Evolutionary conservation across 2,113 vertebrate genomes (phyloP), one percentile per base, ranked within the genome.

Genomic region (Eptatretus burgeri): DNA sequence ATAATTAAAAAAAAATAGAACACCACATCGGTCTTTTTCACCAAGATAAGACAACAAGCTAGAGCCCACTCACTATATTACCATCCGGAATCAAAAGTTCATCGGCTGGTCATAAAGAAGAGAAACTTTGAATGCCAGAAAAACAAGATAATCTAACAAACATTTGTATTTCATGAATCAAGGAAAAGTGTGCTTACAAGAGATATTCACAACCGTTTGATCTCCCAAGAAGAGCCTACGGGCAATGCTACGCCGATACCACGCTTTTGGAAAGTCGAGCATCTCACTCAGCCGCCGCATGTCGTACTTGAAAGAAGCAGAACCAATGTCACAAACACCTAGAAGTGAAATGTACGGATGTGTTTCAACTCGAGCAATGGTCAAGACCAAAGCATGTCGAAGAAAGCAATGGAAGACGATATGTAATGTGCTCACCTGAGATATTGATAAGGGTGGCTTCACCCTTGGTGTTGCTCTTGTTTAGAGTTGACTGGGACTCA

Each of bases 251-350:
- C 91, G 80, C 14, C 91, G 80, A 68, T 98, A 98, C 91, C 91
- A 98, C 63, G 91, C 91, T 70, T 81, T 80, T 2, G 91, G 91
- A 69, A 98, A 98, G 60, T 88, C 91, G 67, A 98, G 74, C 71
- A 98, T 98, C 75, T 98, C 91, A 66, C 89, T 93, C 68, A 98
- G 81, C 50, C 91, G 77, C 16, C 91, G 78, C 91, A 98, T 98
- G 70, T 98, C 91, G 0, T 95, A 98, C 69, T 95, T 95, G 70
- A 98, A 98, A 60, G 91, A 98, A 60, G 91, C 91, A 2, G 91
- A 98, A 51, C 91, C 91, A 64, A 98, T 98, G 72, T 98, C 91
- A 69, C 91, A 98, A 65, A 98, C 91, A 65, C 88, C 91, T 98
- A 69, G 63, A 13, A 56, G 70, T 51, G 70, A 20, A 41, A 41